phyloP scores from a whole-genome alignment of 92 coral and sea anemone genomes.

The Bergia sp. region DNA sequence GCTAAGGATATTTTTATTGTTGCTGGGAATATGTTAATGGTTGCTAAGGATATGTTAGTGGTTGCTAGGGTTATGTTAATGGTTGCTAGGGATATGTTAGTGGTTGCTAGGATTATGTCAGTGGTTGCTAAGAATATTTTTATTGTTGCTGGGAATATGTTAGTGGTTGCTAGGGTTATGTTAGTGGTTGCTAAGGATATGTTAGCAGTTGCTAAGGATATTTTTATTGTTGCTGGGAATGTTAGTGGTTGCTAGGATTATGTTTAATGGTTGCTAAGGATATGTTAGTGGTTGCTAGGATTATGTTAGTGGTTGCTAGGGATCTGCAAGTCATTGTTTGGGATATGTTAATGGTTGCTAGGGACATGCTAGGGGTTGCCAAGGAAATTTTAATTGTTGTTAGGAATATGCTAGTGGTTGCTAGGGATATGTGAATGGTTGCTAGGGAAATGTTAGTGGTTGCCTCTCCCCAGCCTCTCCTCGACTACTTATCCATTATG shows the following conservation, averaged over 20 bases:
- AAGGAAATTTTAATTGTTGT: not conserved
- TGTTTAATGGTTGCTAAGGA: not conserved
- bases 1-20: too few relatives aligned
- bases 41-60: not conserved
- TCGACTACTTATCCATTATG: too few relatives aligned
- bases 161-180: not conserved
- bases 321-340: not conserved
- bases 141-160: not conserved
- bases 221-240: not conserved
- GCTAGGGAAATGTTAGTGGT: not conserved
- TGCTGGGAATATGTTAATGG: too few relatives aligned
- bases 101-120: not conserved
- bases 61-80: not conserved
- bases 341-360: not conserved
- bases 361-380: not conserved
- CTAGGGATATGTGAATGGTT: not conserved
- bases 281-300: not conserved
- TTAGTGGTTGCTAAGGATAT: not conserved
- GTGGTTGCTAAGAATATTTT: not conserved
- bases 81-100: not conserved
- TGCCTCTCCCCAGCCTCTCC: too few relatives aligned
- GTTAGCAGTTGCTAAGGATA: not conserved
- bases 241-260: not conserved
- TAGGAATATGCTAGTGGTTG: not conserved
- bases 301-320: not conserved